These are phyloP conservation scores for Athene cunicularia DNA, from an alignment of 2,113 vertebrate genomes.

Conservation along the genomic window DNA sequence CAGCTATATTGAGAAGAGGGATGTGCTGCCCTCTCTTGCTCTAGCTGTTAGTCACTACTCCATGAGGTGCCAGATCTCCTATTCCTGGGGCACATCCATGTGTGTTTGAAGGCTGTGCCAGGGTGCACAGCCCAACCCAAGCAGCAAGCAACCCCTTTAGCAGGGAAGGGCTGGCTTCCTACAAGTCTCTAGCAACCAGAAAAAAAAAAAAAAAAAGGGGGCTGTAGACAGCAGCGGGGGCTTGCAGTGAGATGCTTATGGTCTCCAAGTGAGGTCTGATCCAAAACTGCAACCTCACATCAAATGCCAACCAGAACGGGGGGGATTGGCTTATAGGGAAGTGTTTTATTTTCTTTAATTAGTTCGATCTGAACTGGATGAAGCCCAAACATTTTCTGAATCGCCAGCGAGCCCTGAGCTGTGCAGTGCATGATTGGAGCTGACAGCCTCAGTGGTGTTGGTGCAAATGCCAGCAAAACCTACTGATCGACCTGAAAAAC, in stretches of 20 bases:
- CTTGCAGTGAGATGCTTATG: neutral
- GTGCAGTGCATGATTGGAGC: neutral
- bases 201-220: neutral
- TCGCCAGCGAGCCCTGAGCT: neutral
- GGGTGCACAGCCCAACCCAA: neutral
- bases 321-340: neutral
- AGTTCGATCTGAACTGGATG: neutral
- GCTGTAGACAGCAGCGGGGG: neutral
- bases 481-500: neutral
- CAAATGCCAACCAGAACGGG: neutral
- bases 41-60: neutral
- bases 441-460: neutral
- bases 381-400: neutral
- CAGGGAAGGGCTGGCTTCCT: neutral
- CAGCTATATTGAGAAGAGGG: neutral
- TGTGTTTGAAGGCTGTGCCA: neutral
- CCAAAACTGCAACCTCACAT: neutral
- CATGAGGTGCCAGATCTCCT: neutral
- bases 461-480: neutral
- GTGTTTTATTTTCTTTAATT: neutral
- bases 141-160: neutral
- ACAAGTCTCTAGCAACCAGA: no score
- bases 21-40: neutral
- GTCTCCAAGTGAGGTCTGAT: neutral
- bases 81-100: fast-evolving